phyloP scores from a whole-genome alignment of 2,888 invertebrate species.

The Cryptocheilus praepositus region DNA sequence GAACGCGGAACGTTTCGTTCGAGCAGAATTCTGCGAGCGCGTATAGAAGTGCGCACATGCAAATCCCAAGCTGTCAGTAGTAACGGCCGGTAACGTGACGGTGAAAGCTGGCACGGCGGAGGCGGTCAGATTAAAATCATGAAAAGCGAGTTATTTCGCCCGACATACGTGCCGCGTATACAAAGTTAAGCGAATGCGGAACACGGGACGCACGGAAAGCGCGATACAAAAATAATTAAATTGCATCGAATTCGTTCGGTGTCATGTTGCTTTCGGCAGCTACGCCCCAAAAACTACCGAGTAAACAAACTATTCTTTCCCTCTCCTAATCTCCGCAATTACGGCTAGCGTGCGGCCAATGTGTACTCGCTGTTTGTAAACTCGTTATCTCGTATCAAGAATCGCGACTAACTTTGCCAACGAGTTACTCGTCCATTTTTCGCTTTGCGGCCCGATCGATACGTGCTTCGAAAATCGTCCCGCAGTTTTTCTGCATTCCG shows the following conservation, averaged over 20 bases:
- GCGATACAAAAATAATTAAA: slow-evolving; percentile 36
- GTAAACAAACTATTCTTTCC: neutral
- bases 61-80: slow-evolving; percentile 22
- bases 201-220: slow-evolving; percentile 10
- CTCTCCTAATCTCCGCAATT: neutral
- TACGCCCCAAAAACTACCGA: neutral
- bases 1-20: slow-evolving; percentile 25
- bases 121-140: slow-evolving; percentile 39
- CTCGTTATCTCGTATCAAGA: too few relatives aligned
- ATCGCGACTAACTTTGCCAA: neutral
- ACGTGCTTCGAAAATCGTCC: neutral
- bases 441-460: neutral
- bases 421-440: neutral
- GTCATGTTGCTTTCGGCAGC: slow-evolving; percentile 4
- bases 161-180: slow-evolving; percentile 30
- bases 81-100: slow-evolving; percentile 38
- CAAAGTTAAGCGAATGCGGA: slow-evolving; percentile 29
- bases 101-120: slow-evolving; percentile 27
- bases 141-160: slow-evolving; percentile 33
- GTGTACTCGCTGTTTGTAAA: too few relatives aligned
- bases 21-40: neutral
- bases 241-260: slow-evolving; percentile 24
- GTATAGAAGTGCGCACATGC: neutral
- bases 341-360: too few relatives aligned
- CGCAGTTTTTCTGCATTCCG: slow-evolving; percentile 28